Evolutionary conservation across 2,888 invertebrate genomes (phyloP), one percentile per base, ranked within the genome.

Genomic region (Drosophila dives): DNA sequence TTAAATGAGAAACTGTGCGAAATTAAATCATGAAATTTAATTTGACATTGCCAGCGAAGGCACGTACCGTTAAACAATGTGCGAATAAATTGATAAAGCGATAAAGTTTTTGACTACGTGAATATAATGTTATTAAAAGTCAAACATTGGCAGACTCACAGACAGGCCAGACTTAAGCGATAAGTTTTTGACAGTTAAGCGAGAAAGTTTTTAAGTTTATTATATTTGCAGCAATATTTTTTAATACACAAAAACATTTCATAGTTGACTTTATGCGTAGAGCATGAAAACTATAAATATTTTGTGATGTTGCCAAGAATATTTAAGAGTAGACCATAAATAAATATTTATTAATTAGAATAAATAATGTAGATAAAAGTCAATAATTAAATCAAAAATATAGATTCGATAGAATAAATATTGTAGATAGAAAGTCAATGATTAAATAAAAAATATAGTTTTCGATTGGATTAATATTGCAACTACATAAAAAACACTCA

Each of bases 11-110:
- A 69, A 69, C 64, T 60, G 69, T n/a, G 12, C 29, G 38, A 56
- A 75, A 59, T 64, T 50, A 69, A 76, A 73, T 77, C 72, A 75
- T 58, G 70, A 78, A 76, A 83, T 83, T 76, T 76, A 68, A 86
- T 83, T 75, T 83, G 75, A 83, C 80, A 71, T 50, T 53, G 69
- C 40, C 58, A 69, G 45, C 26, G 40, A 68, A 48, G 60, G 55
- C 72, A 63, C 77, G 65, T 64, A 62, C 42, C 29, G 55, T 45
- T 11, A 48, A 64, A 54, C 34, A 34, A 34, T 33, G 26, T 11
- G 32, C 5, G 23, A 26, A 29, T 64, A 64, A 65, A 59, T 60
- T 61, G 58, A 67, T 76, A 68, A 45, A 64, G 54, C 61, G 64
- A 50, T n/a, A 80, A 77, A 77, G 54, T 77, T 80, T 71, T 71